These are phyloP conservation scores for Heliconius erato DNA, from an alignment of 2,888 invertebrate genomes.

Conservation along the genomic window DNA sequence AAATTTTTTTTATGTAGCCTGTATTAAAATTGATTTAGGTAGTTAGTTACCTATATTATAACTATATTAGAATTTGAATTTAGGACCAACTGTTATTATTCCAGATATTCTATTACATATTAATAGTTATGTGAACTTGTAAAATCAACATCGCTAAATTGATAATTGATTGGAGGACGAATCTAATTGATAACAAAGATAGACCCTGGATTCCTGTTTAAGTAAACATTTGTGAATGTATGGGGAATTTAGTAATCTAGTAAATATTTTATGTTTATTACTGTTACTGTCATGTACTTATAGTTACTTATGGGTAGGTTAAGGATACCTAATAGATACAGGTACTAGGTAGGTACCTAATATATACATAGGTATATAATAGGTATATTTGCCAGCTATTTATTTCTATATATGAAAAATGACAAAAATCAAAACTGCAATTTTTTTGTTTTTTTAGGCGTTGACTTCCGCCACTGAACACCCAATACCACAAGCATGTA, in stretches of 20 bases:
- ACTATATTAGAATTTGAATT: constrained; percentile 2
- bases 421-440: too few relatives aligned
- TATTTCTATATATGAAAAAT: too few relatives aligned
- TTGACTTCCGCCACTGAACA: too few relatives aligned
- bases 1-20: too few relatives aligned
- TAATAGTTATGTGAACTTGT: neutral
- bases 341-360: neutral
- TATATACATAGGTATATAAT: too few relatives aligned
- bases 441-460: too few relatives aligned
- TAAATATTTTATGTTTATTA: neutral
- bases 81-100: neutral
- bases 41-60: neutral
- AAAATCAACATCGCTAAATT: constrained; percentile 11
- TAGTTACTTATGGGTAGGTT: neutral
- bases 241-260: neutral
- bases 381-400: too few relatives aligned
- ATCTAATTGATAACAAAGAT: neutral
- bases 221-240: neutral
- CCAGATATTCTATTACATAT: neutral
- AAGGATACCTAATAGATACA: too few relatives aligned
- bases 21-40: too few relatives aligned
- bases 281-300: too few relatives aligned
- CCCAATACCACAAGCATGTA: too few relatives aligned
- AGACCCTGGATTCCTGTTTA: neutral
- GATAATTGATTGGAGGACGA: constrained; percentile 1